phyloP scores from a whole-genome alignment of 2,797 vertebrate genomes.

The Poeciliopsis infans region DNA sequence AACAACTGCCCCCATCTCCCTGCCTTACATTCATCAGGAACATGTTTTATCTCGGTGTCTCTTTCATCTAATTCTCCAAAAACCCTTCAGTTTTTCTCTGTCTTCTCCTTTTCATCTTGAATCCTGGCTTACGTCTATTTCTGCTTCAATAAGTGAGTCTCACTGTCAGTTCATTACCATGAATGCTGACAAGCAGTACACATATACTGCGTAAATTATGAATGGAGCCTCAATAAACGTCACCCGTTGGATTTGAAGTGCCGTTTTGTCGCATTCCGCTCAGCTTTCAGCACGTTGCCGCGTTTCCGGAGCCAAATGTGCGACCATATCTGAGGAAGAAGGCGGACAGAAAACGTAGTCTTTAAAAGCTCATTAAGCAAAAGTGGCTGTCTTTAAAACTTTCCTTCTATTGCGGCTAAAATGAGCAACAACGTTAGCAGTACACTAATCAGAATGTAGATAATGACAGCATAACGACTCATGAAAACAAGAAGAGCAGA shows the following conservation, averaged over 20 bases:
- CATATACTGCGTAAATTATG: slow-evolving; percentile 1
- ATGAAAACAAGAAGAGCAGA: background rate
- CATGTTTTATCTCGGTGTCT: background rate
- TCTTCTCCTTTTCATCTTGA: slow-evolving; percentile 13
- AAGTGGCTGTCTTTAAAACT: background rate
- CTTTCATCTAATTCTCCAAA: slow-evolving; percentile 31
- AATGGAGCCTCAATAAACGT: background rate
- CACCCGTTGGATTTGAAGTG: background rate
- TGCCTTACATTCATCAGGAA: slow-evolving; percentile 30
- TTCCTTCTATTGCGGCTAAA: background rate
- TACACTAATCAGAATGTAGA: background rate
- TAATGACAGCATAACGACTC: background rate
- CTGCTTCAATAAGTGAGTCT: background rate
- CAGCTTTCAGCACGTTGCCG: background rate
- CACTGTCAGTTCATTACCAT: slow-evolving; percentile 8
- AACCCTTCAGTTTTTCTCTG: slow-evolving; percentile 14
- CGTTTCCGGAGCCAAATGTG: background rate
- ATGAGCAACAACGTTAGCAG: background rate
- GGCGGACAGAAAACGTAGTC: background rate
- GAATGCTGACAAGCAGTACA: slow-evolving; percentile 11
- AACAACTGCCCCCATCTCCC: slow-evolving; percentile 47
- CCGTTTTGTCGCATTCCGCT: background rate
- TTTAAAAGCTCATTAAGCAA: background rate
- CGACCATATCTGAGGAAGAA: background rate
- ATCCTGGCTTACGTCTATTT: slow-evolving; percentile 11